These are phyloP conservation scores for Campopleginae sp. DNA, from an alignment of 2,888 invertebrate species.

Conservation along the genomic window DNA sequence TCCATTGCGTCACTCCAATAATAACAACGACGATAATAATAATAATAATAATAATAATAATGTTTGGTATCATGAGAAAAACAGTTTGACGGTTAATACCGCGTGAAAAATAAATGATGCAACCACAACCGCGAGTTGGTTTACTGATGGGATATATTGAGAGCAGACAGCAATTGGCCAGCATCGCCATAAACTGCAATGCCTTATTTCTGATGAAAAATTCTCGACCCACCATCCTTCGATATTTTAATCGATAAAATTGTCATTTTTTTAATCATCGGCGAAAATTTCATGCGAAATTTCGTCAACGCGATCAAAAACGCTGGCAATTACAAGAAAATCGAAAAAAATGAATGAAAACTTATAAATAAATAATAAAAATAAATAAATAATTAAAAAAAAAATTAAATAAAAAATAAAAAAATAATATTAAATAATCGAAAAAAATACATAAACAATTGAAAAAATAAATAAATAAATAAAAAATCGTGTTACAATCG, in stretches of 20 bases:
- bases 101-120: conserved; percentile 42
- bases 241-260: neutral
- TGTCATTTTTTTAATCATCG: neutral
- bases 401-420: no score
- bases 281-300: neutral
- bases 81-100: conserved; percentile 35
- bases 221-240: neutral
- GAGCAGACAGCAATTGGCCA: neutral
- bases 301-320: neutral
- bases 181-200: conserved; percentile 12
- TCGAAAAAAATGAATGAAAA: neutral
- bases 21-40: neutral
- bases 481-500: neutral
- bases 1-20: conserved; percentile 29
- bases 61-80: conserved; percentile 27
- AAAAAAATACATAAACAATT: no score
- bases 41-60: conserved; percentile 26
- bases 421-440: no score
- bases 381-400: no score
- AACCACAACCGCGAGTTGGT: conserved; percentile 14
- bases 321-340: neutral
- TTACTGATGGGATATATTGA: neutral
- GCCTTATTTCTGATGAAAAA: neutral
- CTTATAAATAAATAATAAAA: no score
- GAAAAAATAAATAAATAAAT: neutral